Evolutionary conservation across 2,113 vertebrate genomes (phyloP).

Genomic region (Phyllostomus hastatus): DNA sequence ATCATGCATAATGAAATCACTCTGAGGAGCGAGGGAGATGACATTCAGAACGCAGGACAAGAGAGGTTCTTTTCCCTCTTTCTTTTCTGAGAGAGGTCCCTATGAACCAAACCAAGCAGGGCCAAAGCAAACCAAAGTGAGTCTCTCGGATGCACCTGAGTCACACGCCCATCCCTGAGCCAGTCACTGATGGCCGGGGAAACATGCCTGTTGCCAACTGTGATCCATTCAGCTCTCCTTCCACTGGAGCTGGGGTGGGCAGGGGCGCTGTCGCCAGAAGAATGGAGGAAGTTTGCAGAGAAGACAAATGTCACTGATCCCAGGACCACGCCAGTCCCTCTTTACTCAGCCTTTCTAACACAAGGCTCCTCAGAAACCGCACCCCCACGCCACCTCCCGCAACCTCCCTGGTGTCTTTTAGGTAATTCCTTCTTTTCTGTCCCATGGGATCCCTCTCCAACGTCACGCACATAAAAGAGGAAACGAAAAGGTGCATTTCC

Average conservation of each 20-base stretch:
- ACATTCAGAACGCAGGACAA: background rate
- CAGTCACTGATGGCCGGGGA: background rate
- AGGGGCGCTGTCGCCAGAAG: background rate
- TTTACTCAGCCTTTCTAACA: background rate
- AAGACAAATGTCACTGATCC: background rate
- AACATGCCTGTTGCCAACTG: background rate
- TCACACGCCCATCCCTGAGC: background rate
- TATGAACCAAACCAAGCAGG: background rate
- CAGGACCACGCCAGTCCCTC: rapidly evolving
- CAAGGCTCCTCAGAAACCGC: background rate
- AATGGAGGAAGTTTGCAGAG: background rate
- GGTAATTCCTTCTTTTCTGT: background rate
- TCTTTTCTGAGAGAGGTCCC: background rate
- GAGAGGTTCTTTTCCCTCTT: background rate
- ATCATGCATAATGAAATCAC: background rate
- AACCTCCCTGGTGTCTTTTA: too few relatives aligned
- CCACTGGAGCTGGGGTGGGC: background rate
- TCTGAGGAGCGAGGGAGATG: background rate
- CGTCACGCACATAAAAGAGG: too few relatives aligned
- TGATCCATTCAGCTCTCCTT: background rate
- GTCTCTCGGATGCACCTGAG: background rate
- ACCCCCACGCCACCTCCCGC: background rate
- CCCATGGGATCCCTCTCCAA: background rate
- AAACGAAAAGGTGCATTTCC: background rate
- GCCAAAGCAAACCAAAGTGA: background rate